Base-by-base conservation (phyloP, 2,797 vertebrate genomes). In the Gastrophryne carolinensis region DNA sequence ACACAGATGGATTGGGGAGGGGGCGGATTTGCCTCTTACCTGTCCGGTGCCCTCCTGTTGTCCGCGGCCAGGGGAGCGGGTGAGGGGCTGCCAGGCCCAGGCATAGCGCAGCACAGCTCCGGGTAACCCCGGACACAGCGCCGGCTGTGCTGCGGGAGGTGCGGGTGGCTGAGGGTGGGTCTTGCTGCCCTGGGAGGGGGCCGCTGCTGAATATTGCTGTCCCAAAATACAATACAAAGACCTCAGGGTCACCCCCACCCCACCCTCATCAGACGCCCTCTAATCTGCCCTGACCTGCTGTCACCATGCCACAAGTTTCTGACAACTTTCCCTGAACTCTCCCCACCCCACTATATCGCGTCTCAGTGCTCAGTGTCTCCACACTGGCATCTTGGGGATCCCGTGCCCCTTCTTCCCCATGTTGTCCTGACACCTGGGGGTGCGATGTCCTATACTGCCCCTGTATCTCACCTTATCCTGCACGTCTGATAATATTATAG, bases 151-250 rank as follows among this genome's bases (percentile, higher is more conserved):
- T 53, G 29, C 30, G 21, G 35, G 8, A 27, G 34, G 47, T 77
- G 73, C 73, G 63, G 73, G 73, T 76, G 65, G 73, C 73, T 49
- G 73, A 60, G 56, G 69, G 69, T 72, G 56, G 56, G 19, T 61
- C 41, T 47, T 75, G 64, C 54, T 75, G 63, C 61, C 73, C 73
- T 60, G 64, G 73, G 64, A 56, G 63, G 73, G 63, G 56, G 56
- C 65, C 69, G 74, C 57, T 52, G 61, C 61, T 74, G 60, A 44
- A 64, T 73, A 57, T 79, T 56, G 84, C 87, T 87, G 88, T 90
- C 90, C 89, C 88, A 81, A 80, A 87, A 89, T 90, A 88, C 83
- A 92, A 92, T 91, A 93, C 92, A 92, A 91, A 91, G 90, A 86
- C 90, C 92, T 91, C 91, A 89, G 92, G 93, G 73, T 76, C 73